Evolutionary conservation across 2,797 vertebrate genomes (phyloP), one percentile per base, ranked within the genome.

Genomic region (Lepidocolaptes lacrymiger): DNA sequence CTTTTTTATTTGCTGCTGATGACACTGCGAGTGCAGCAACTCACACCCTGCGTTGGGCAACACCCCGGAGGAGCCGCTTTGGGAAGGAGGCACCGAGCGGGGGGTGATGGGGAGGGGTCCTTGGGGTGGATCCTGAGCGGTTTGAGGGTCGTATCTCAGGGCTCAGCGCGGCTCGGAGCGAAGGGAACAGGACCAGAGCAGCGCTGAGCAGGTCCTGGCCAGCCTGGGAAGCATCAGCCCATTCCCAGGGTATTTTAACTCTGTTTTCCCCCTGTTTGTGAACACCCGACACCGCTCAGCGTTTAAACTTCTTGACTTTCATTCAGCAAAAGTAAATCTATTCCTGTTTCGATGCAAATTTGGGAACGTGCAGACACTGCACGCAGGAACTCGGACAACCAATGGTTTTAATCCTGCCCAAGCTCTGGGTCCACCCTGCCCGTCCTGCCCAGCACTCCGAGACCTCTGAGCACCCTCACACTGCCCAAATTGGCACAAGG

Each of bases 1-100:
- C 55, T 30, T 21, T 28, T 81, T 48, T 7, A 26, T 49, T 48
- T 71, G 90, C 88, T 91, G 89, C 86, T 46, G 86, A 7, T 0
- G 14, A 62, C 34, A 34, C 0, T 37, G 37, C 10, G 26, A 27
- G 54, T n/a, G 67, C 72, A 37, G 81, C 43, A 6, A 7, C 68
- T 89, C 91, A 81, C 92, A 0, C 91, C 96, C 95, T 26, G 63
- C 24, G 0, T 94, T 95, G 95, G 90, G 93, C 84, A 97, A 95
- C 4, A 4, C 3, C 0, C 3, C 54, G 76, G n/a, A 66, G 81
- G 84, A 82, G 87, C 19, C 5, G 3, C 59, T 14, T 10, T 3
- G 73, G 85, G 82, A 27, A 37, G 24, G 46, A n/a, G 54, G 39
- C 54, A 55, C 20, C 2, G 32, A 26, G 56, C 1, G 3, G 23